Percentiles rank a stretch among this genome's conserved stretches.
Conservation (phyloP, 2,888 invertebrate species). For the Thera obeliscata region DNA sequence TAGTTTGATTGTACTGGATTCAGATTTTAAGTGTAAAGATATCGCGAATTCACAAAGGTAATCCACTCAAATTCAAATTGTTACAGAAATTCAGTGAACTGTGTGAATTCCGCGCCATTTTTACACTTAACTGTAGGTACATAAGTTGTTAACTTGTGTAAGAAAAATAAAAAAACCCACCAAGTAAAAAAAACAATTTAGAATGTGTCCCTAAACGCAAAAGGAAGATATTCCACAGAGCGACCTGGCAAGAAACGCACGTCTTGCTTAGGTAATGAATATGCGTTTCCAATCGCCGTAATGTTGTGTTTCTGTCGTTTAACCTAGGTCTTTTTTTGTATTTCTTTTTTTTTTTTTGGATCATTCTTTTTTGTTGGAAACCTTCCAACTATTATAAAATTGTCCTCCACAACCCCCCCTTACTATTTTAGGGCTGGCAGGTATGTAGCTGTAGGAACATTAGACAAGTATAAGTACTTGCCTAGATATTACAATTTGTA, state of each 20-base stretch:
- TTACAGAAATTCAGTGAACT: not conserved
- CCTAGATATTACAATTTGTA: not conserved
- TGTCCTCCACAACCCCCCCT: not conserved
- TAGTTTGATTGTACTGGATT: not conserved
- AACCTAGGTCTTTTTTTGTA: too few relatives aligned
- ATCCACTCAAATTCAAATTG: not conserved
- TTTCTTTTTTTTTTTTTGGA: not conserved
- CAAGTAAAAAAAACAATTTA: not conserved
- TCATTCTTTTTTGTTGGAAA: not conserved
- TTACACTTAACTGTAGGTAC: not conserved
- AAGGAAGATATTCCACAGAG: too few relatives aligned
- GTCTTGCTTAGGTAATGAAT: too few relatives aligned
- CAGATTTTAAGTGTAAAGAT: conserved; percentile 2
- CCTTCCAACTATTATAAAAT: not conserved
- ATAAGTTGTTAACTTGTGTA: not conserved
- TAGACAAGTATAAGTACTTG: not conserved
- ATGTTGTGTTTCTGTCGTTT: too few relatives aligned
- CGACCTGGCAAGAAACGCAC: too few relatives aligned
- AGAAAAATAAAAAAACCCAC: not conserved
- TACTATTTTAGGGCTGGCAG: not conserved
- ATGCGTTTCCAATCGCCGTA: too few relatives aligned
- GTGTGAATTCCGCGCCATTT: not conserved
- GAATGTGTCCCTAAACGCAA: not conserved
- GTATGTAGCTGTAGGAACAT: too few relatives aligned
- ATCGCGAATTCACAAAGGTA: not conserved